These are phyloP conservation scores for Alligator mississippiensis DNA, from an alignment of 2,113 vertebrate genomes.

Conservation along the genomic window DNA sequence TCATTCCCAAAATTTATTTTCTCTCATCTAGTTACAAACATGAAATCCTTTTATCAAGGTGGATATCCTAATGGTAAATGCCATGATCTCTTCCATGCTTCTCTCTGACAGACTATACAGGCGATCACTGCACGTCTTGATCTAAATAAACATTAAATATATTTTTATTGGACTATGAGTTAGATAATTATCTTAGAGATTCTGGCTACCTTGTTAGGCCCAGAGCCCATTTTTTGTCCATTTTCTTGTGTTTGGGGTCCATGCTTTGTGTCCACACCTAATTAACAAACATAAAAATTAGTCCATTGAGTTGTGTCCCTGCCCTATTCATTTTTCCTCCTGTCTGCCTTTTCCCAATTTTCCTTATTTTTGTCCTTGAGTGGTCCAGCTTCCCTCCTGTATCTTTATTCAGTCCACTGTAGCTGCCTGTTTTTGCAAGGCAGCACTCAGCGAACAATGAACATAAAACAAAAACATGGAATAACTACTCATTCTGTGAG, in stretches of 20 bases:
- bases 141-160: too few species aligned
- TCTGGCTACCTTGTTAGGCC: neutral
- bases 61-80: neutral
- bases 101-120: neutral
- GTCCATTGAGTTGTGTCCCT: neutral
- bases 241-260: neutral
- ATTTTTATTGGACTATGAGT: neutral
- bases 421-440: neutral
- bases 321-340: neutral
- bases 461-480: neutral
- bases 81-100: neutral
- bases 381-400: neutral
- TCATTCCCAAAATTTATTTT: neutral
- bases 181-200: neutral
- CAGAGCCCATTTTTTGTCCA: neutral
- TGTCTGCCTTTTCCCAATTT: neutral
- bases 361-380: neutral
- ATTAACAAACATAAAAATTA: neutral
- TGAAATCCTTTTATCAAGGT: neutral
- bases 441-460: neutral
- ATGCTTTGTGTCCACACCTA: neutral
- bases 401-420: neutral
- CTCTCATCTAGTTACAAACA: neutral
- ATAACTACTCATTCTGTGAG: neutral
- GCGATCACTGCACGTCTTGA: neutral